Evolutionary conservation across 1,140 invertebrate species (phyloP).

Genomic region (Caenorhabditis brenneri): DNA sequence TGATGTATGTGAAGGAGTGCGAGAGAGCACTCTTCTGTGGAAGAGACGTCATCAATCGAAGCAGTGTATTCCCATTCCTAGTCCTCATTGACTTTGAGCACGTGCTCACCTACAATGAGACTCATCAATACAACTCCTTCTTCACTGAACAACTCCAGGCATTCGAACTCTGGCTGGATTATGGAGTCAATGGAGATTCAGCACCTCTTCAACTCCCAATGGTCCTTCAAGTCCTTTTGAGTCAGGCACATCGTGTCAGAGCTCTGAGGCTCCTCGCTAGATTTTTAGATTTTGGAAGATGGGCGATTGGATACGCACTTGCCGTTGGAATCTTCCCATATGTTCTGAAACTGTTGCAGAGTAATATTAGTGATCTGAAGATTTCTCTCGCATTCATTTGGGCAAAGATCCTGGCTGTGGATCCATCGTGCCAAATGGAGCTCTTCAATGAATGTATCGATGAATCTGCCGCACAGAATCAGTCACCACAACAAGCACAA

Average conservation of each 20-base stretch:
- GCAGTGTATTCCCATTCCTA: not conserved
- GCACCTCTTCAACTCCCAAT: slow-evolving; percentile 93
- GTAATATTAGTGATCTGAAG: slow-evolving; percentile 86
- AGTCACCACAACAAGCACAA: not conserved
- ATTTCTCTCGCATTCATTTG: slow-evolving; percentile 95
- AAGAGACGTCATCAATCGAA: slow-evolving; percentile 43
- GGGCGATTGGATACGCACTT: slow-evolving; percentile 91
- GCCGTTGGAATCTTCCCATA: slow-evolving; percentile 95
- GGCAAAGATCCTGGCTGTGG: slow-evolving; percentile 97
- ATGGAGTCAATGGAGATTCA: slow-evolving; percentile 42
- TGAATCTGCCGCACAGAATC: not conserved
- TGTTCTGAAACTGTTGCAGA: slow-evolving; percentile 88
- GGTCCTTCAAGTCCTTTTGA: slow-evolving; percentile 91
- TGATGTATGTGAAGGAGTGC: slow-evolving; percentile 1
- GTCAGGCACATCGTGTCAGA: slow-evolving; percentile 91
- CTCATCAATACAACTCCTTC: slow-evolving; percentile 81
- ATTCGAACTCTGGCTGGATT: slow-evolving; percentile 78
- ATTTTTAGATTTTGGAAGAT: slow-evolving; percentile 92
- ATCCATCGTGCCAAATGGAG: slow-evolving; percentile 85
- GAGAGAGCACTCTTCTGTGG: slow-evolving; percentile 34
- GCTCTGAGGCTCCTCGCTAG: slow-evolving; percentile 91
- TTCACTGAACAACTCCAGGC: slow-evolving; percentile 97
- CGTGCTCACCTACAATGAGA: not conserved
- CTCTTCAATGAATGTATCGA: slow-evolving; percentile 87
- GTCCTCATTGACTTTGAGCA: slow-evolving; percentile 61